Evolutionary conservation across 2,888 invertebrate species (phyloP), one percentile per base, ranked within the genome.

Genomic region (Mythimna lalbum): DNA sequence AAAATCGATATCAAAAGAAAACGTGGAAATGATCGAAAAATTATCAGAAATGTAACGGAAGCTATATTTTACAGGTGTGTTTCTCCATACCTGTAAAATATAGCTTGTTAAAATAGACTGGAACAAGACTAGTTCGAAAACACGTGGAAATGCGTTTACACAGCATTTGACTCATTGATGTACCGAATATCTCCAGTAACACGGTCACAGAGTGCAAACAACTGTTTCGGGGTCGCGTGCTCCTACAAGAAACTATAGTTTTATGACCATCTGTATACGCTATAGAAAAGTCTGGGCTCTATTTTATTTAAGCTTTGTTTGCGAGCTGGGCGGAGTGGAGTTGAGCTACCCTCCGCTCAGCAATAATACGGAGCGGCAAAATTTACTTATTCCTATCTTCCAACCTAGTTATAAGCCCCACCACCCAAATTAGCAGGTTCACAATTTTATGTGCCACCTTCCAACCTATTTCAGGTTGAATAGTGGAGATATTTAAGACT

Each of bases 151-250:
- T 62, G 60, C 67, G 68, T 78, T 68, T 69, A 59, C 61, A 57
- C 50, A 53, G 78, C 63, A 81, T 78, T 82, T 70, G 76, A 73
- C 63, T 79, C 78, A 81, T 76, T 84, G 76, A 80, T 84, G 88
- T 82, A 83, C 83, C 82, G 81, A 69, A 84, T 75, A 69, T 63
- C 50, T 76, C 33, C 17, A 47, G 63, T 78, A 82, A 82, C 76
- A 76, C 82, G 86, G 86, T 85, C 76, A 85, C 33, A 68, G 65
- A 81, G 81, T 76, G 85, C 87, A 89, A 89, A 84, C 86, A 90
- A 86, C 84, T 84, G 77, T 87, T 88, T 89, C 56, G 84, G 77
- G 90, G 88, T 69, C 88, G 66, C 56, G 73, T 21, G 39, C 60
- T 71, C 33, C 53, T 67, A 53, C 57, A 21, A 65, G 55, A 49